Percentiles rank a stretch among this genome's conserved stretches.
phyloP scores from a whole-genome alignment of 2,888 invertebrate species.

The Dicycla oo region DNA sequence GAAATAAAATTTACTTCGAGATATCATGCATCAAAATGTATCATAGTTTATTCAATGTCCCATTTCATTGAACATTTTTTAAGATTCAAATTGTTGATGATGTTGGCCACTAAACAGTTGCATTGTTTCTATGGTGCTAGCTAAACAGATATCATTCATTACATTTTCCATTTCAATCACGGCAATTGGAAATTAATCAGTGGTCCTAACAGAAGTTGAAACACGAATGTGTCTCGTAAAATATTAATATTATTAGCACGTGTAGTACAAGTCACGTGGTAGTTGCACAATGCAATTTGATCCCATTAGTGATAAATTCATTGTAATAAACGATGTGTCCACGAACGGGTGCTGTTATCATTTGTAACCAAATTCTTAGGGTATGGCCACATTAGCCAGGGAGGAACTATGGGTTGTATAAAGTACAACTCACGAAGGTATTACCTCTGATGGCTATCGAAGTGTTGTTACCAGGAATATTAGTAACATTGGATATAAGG shows the following conservation, averaged over 20 bases:
- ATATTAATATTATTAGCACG: conserved; percentile 2
- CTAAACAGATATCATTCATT: not conserved
- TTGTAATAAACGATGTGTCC: conserved; percentile 34
- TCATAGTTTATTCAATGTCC: not conserved
- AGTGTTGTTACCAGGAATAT: not conserved
- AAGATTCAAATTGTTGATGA: not conserved
- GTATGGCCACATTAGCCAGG: not conserved
- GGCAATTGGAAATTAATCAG: not conserved
- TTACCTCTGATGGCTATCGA: too few relatives aligned
- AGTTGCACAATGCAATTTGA: not conserved
- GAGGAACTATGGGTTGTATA: too few relatives aligned
- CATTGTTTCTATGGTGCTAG: not conserved
- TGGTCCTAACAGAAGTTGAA: not conserved
- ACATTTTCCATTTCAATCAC: conserved; percentile 5
- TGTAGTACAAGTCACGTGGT: conserved; percentile 1
- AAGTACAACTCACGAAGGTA: not conserved
- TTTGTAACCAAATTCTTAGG: conserved; percentile 23
- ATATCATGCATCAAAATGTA: not conserved
- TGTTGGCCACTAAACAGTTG: not conserved
- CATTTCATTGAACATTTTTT: not conserved
- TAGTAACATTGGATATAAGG: not conserved
- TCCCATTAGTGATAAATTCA: conserved; percentile 28
- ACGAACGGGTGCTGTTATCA: conserved; percentile 15
- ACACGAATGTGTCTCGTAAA: not conserved
- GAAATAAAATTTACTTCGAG: not conserved